phyloP scores from a whole-genome alignment of 1,140 invertebrate species.

The Zaprionus ornatus region DNA sequence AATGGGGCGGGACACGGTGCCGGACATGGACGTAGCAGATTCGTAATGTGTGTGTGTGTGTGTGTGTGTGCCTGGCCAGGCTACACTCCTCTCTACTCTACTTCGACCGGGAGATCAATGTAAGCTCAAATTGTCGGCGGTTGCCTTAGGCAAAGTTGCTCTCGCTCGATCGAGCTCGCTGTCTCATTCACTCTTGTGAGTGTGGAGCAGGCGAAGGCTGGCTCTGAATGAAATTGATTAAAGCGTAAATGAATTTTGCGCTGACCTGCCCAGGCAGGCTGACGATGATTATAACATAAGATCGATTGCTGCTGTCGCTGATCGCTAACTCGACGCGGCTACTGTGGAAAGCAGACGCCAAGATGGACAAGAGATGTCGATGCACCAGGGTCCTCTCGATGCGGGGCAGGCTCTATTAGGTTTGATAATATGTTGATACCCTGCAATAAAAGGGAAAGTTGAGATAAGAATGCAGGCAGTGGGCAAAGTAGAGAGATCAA shows the following conservation, averaged over 20 bases:
- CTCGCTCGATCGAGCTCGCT: not conserved
- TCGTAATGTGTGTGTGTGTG: conserved; percentile 37
- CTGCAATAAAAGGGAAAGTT: not conserved
- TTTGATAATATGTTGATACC: not conserved
- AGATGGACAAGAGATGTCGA: not conserved
- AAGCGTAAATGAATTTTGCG: conserved; percentile 83
- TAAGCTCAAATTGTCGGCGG: conserved; percentile 53
- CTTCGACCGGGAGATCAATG: conserved; percentile 43
- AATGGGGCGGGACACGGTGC: conserved; percentile 21
- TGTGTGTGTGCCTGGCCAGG: conserved; percentile 16
- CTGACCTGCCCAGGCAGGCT: conserved; percentile 50
- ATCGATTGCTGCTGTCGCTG: conserved; percentile 82
- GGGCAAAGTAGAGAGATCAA: too few relatives aligned
- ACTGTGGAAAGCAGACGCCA: conserved; percentile 77
- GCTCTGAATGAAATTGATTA: conserved; percentile 82
- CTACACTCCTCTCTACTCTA: not conserved
- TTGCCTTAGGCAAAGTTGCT: conserved; percentile 34
- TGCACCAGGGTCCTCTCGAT: not conserved
- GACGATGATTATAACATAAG: conserved; percentile 80
- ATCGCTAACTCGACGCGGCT: conserved; percentile 83
- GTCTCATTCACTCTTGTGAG: not conserved
- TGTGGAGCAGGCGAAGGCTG: conserved; percentile 8
- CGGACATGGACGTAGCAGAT: not conserved
- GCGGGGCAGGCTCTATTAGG: not conserved
- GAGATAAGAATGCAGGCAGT: not conserved